Base-by-base conservation (phyloP, 2,888 invertebrate genomes). In the Lucinisca nassula region DNA sequence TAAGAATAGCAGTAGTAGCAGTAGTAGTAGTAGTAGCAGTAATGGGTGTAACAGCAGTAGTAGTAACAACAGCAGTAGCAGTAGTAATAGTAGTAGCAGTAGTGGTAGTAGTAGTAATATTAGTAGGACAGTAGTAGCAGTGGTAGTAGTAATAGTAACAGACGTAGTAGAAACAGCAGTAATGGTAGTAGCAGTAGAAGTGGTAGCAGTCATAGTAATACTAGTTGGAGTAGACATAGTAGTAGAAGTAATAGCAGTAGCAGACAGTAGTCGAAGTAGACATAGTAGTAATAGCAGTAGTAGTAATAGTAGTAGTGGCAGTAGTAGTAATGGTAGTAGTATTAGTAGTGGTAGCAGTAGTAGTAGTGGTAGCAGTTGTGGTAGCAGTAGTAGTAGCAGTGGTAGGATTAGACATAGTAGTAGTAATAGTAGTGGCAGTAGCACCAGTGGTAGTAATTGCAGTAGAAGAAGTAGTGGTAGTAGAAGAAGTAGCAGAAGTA, bases 291-390 rank as follows among this genome's bases (percentile, higher is more conserved):
- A 75, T 55, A 81, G 81, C 55, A 81, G 81, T 74, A 81, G 74
- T 55, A 81, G 74, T 81, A 81, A 37, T 74, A 81, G 74, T 74
- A 82, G 82, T 55, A 81, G 74, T 55, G 75, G 81, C 58, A 81
- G 74, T 74, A 81, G 75, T 81, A 75, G 82, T 82, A 82, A 75
- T 58, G n/a, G n/a, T n/a, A n/a, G n/a, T n/a, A n/a, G n/a, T n/a
- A n/a, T n/a, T n/a, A n/a, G n/a, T n/a, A n/a, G n/a, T n/a, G n/a
- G n/a, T n/a, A n/a, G n/a, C n/a, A n/a, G n/a, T n/a, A n/a, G n/a
- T n/a, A n/a, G n/a, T n/a, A n/a, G n/a, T n/a, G n/a, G n/a, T n/a
- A n/a, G n/a, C n/a, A n/a, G n/a, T n/a, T n/a, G n/a, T n/a, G 58
- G 75, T 82, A 82, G 75, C 51, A 51, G 55, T 81, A 51, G 38